Percentiles rank a stretch among this genome's conserved stretches.
These are phyloP conservation scores for Cosmopolites sordidus DNA, from an alignment of 2,888 invertebrate species.

Conservation along the genomic window DNA sequence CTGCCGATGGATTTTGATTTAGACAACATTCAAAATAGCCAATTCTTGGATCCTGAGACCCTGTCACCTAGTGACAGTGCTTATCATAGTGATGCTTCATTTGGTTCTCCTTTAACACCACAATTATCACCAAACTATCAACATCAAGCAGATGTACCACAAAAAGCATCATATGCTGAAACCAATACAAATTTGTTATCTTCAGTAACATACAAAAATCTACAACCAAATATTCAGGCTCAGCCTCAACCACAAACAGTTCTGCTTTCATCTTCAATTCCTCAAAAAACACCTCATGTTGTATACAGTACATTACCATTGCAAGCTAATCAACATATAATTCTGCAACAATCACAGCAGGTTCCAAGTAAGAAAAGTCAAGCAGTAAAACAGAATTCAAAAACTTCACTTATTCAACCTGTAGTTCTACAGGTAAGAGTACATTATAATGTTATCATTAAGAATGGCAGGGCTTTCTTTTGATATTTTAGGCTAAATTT, in stretches of 20 bases:
- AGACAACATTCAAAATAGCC: slow-evolving; percentile 40
- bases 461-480: slow-evolving; percentile 49
- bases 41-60: slow-evolving; percentile 35
- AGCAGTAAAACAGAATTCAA: slow-evolving; percentile 42
- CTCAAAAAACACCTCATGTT: slow-evolving; percentile 37
- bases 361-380: slow-evolving; percentile 33
- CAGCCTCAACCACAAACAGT: slow-evolving; percentile 30
- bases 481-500: slow-evolving; percentile 53
- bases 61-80: slow-evolving; percentile 29
- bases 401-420: slow-evolving; percentile 44
- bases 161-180: slow-evolving; percentile 23
- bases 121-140: slow-evolving; percentile 38
- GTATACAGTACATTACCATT: slow-evolving; percentile 41
- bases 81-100: slow-evolving; percentile 20
- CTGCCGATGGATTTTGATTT: slow-evolving; percentile 52
- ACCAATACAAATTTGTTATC: slow-evolving; percentile 31
- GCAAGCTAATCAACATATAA: slow-evolving; percentile 34
- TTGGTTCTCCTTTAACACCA: slow-evolving; percentile 15
- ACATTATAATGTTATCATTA: not conserved
- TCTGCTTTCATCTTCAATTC: slow-evolving; percentile 37
- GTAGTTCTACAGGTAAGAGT: slow-evolving; percentile 59
- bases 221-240: slow-evolving; percentile 25
- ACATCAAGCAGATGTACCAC: slow-evolving; percentile 13
- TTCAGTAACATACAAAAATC: slow-evolving; percentile 29
- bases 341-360: slow-evolving; percentile 29